Evolutionary conservation across 2,113 vertebrate genomes (phyloP), one percentile per base, ranked within the genome.

Genomic region (Sakesphorus luctuosus): DNA sequence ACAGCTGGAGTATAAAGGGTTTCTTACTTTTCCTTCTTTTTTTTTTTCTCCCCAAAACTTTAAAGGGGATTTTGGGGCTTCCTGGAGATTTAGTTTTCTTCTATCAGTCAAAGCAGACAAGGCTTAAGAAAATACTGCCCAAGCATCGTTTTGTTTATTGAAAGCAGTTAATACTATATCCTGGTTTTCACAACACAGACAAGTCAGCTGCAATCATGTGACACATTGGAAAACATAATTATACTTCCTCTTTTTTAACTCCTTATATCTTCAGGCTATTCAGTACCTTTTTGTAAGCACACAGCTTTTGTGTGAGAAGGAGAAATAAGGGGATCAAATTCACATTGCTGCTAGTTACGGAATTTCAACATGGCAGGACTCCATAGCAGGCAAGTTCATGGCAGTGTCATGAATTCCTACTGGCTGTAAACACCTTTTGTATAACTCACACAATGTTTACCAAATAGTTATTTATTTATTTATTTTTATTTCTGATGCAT

Each of bases 121-220:
- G n/a, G 8, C 31, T 68, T 36, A 47, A 76, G 35, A 72, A 92
- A 93, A 76, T 35, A 85, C 25, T 68, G 38, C 4, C 13, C 23
- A 50, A 35, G 2, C 6, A 65, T 13, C 4, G 3, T 74, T 81
- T 35, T 6, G 0, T 3, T 49, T 36, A 61, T n/a, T 36, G 18
- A 65, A 65, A 84, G 40, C 35, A 62, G 11, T 38, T 74, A 58
- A 62, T 35, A 53, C 11, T 62, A 19, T 28, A 23, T 74, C 81
- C 25, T 63, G 9, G 9, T 71, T 94, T 75, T 53, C 43, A 43
- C 28, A 67, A 65, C 18, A 43, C 50, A 47, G 21, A 53, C 46
- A 77, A 66, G 28, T 35, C 31, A 90, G 25, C 11, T 85, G 56
- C 56, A 63, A 38, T 24, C 62, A 25, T 3, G 3, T 43, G 49